Evolutionary conservation across 2,113 vertebrate species (phyloP).

Genomic region (Lasiurus cinereus): DNA sequence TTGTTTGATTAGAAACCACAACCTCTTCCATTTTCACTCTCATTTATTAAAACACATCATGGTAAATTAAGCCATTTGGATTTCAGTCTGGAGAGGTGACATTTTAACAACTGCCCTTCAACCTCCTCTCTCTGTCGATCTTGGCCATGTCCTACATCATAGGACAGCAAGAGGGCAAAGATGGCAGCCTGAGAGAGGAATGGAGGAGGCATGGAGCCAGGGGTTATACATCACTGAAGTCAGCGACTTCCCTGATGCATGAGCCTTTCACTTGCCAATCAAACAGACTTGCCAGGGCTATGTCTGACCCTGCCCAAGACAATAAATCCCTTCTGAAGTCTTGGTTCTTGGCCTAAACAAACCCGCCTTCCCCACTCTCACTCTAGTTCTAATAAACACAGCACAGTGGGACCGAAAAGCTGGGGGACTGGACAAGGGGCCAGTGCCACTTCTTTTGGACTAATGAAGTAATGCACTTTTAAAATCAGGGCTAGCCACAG

Average conservation of each 20-base stretch:
- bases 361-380: background rate
- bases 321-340: slow-evolving; percentile 67
- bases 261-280: slow-evolving; percentile 59
- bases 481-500: slow-evolving; percentile 7
- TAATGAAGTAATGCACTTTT: background rate
- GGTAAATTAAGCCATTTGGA: slow-evolving; percentile 65
- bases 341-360: slow-evolving; percentile 50
- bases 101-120: slow-evolving; percentile 74
- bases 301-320: background rate
- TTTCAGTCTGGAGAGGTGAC: slow-evolving; percentile 55
- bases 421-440: background rate
- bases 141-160: slow-evolving; percentile 1
- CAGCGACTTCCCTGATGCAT: slow-evolving; percentile 11
- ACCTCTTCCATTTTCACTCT: slow-evolving; percentile 65
- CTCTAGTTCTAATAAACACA: background rate
- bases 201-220: slow-evolving; percentile 15
- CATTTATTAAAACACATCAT: slow-evolving; percentile 68
- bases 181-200: background rate
- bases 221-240: background rate
- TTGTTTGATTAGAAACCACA: slow-evolving; percentile 70
- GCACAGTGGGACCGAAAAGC: background rate
- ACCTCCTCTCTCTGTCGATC: slow-evolving; percentile 44
- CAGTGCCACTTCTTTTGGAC: background rate
- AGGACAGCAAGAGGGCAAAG: background rate
- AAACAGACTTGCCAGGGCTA: slow-evolving; percentile 45